These are phyloP conservation scores for Ooceraea biroi DNA, from an alignment of 1,140 invertebrate species.

Conservation along the genomic window DNA sequence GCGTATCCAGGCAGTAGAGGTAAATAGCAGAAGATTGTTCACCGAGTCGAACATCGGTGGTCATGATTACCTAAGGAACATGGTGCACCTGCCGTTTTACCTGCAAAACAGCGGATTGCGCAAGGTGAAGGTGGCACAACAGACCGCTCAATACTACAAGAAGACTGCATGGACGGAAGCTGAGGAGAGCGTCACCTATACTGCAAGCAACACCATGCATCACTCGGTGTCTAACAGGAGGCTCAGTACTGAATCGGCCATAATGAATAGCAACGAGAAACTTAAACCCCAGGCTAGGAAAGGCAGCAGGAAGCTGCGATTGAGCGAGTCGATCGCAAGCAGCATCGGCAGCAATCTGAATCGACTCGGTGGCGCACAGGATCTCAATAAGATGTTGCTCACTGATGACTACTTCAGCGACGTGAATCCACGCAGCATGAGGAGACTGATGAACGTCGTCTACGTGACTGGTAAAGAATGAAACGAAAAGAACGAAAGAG, in stretches of 20 bases:
- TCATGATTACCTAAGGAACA: slow-evolving; percentile 97
- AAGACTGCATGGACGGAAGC: slow-evolving; percentile 83
- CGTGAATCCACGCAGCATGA: slow-evolving; percentile 98
- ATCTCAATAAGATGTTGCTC: slow-evolving; percentile 94
- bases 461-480: slow-evolving; percentile 93
- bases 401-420: slow-evolving; percentile 99
- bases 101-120: slow-evolving; percentile 98
- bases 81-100: slow-evolving; percentile 99
- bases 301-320: slow-evolving; percentile 90
- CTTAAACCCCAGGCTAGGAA: slow-evolving; percentile 87
- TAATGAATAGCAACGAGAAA: slow-evolving; percentile 93
- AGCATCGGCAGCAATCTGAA: slow-evolving; percentile 95
- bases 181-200: slow-evolving; percentile 86
- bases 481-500: too few species aligned
- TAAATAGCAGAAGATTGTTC: slow-evolving; percentile 94
- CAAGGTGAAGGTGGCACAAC: slow-evolving; percentile 94
- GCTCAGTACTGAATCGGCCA: slow-evolving; percentile 91
- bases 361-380: slow-evolving; percentile 90
- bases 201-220: slow-evolving; percentile 84
- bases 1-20: slow-evolving; percentile 93
- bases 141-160: slow-evolving; percentile 88
- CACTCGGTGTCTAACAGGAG: slow-evolving; percentile 90
- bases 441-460: slow-evolving; percentile 98
- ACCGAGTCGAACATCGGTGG: slow-evolving; percentile 96
- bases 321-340: slow-evolving; percentile 95